Conservation (phyloP, 1,140 invertebrate species). For the Cataglyphis hispanica region DNA sequence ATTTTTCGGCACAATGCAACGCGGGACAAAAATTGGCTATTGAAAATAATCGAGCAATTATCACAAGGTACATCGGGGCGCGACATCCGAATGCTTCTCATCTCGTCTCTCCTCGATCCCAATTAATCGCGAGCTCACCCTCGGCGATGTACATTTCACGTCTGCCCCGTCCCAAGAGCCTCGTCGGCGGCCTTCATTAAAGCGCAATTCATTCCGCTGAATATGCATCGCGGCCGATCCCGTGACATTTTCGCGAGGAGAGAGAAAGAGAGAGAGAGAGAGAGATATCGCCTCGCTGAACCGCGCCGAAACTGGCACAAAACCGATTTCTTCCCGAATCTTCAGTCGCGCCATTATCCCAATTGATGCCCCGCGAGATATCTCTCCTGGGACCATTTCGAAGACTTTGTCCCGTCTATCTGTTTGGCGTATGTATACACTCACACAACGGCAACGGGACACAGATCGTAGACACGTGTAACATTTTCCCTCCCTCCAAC, state of each 20-base stretch:
- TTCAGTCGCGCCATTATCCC: constrained; percentile 71
- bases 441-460: constrained; percentile 1
- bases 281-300: constrained; percentile 29
- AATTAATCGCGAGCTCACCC: constrained; percentile 65
- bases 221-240: constrained; percentile 66
- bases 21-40: background rate
- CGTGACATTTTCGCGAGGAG: constrained; percentile 42
- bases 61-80: background rate
- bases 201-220: constrained; percentile 69
- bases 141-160: constrained; percentile 70
- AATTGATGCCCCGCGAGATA: constrained; percentile 72
- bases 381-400: constrained; percentile 65
- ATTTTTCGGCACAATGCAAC: background rate
- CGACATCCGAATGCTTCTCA: background rate
- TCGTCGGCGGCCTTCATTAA: constrained; percentile 68
- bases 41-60: constrained; percentile 34
- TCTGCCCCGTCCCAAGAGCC: constrained; percentile 23
- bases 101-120: constrained; percentile 52
- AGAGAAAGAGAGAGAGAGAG: too few species aligned
- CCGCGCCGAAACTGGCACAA: background rate
- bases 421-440: constrained; percentile 1
- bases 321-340: constrained; percentile 62
- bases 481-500: background rate
- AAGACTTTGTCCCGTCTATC: constrained; percentile 57
- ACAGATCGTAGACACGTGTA: constrained; percentile 51